A percentile compares a stretch with the other conserved stretches of the same genome.
Conservation (phyloP, 2,113 vertebrate genomes). For the Nothoprocta perdicaria region DNA sequence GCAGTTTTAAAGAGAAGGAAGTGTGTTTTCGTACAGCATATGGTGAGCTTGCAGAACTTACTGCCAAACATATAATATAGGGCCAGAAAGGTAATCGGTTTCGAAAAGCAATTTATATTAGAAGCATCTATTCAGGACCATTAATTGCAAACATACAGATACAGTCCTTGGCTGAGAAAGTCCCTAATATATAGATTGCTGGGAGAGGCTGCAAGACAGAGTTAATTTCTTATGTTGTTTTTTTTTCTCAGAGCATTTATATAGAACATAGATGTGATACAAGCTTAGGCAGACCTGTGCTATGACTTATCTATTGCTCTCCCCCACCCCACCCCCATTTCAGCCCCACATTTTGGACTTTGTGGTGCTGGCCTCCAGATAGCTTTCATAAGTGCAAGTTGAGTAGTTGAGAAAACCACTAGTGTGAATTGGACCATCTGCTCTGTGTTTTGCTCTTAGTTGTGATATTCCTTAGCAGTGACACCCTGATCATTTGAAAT, state of each 20-base stretch:
- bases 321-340: too few species aligned
- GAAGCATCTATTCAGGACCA: not conserved
- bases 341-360: not conserved
- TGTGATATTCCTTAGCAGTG: not conserved
- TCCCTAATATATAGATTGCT: not conserved
- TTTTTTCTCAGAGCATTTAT: not conserved
- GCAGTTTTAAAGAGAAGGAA: not conserved
- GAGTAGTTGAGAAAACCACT: not conserved
- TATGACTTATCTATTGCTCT: not conserved
- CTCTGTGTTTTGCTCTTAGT: not conserved
- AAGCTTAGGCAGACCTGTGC: not conserved
- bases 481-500: not conserved
- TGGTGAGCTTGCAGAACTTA: not conserved
- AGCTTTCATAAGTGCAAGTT: slow-evolving; percentile 19
- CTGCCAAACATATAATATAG: not conserved
- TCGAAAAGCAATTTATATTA: not conserved
- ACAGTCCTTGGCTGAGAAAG: not conserved
- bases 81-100: not conserved
- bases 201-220: not conserved
- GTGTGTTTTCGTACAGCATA: not conserved
- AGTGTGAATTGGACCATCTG: slow-evolving; percentile 3
- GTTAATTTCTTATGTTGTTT: not conserved
- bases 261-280: not conserved
- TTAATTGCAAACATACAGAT: not conserved
- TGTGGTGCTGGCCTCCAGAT: not conserved